Conservation (phyloP, 1,140 invertebrate genomes). For the Chrysopa pallens region DNA sequence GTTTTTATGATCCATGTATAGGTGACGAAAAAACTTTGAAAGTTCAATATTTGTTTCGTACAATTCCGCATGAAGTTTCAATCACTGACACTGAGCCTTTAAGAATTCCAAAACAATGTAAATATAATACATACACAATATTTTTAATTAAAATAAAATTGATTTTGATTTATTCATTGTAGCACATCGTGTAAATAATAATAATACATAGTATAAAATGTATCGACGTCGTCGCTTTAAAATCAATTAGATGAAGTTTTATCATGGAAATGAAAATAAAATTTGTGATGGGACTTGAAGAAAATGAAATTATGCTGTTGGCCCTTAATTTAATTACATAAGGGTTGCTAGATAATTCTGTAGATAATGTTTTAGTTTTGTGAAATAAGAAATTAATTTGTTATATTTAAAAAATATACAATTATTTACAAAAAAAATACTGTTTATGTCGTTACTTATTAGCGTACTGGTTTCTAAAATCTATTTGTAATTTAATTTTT, state of each 20-base stretch:
- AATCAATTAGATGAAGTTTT: no score
- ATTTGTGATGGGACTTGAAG: no score
- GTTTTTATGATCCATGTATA: conserved; percentile 92
- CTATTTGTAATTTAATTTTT: no score
- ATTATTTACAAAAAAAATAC: no score
- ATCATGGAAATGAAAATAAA: no score
- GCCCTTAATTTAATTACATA: no score
- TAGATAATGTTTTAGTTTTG: no score
- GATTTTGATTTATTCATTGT: conserved; percentile 6
- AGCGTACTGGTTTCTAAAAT: no score
- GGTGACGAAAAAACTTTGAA: conserved; percentile 81
- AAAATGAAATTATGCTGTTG: no score
- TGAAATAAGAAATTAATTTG: neutral
- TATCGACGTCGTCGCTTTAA: no score
- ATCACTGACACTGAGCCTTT: conserved; percentile 60
- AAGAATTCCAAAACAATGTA: conserved; percentile 44
- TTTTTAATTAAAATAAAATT: neutral
- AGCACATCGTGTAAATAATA: conserved; percentile 13
- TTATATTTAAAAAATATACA: neutral
- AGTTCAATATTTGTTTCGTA: conserved; percentile 73
- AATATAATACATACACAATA: conserved; percentile 5
- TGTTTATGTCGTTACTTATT: no score
- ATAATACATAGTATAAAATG: no score
- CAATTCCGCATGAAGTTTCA: conserved; percentile 58
- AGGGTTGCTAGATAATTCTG: neutral